Percentiles rank a stretch among this genome's conserved stretches.
phyloP scores from a whole-genome alignment of 2,797 vertebrate genomes.

The Muscicapa striata region DNA sequence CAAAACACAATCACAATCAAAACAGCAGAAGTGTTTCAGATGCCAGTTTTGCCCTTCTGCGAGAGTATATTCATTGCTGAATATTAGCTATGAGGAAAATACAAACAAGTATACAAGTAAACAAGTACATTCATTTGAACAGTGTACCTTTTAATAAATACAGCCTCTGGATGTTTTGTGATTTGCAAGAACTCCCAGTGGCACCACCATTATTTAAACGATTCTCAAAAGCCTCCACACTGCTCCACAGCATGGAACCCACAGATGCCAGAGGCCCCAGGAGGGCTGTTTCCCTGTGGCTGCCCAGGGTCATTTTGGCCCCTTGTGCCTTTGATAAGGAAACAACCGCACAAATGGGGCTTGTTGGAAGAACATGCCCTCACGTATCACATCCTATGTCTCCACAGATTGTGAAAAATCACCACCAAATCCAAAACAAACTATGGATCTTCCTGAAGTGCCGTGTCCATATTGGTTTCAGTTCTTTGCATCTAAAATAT shows the following conservation, averaged over 20 bases:
- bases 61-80: slow-evolving; percentile 97
- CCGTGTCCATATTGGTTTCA: neutral
- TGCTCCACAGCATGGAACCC: neutral
- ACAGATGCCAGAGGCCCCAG: neutral
- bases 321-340: neutral
- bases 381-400: accelerated
- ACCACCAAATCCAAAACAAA: neutral
- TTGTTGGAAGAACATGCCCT: neutral
- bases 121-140: neutral
- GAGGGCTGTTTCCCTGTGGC: accelerated
- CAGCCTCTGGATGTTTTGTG: neutral
- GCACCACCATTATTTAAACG: neutral
- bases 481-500: neutral
- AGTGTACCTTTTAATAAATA: neutral
- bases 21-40: slow-evolving; percentile 99
- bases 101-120: neutral
- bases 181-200: neutral
- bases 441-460: neutral
- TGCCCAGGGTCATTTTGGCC: neutral
- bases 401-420: accelerated
- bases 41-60: slow-evolving; percentile 97
- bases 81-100: slow-evolving; percentile 86
- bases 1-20: slow-evolving; percentile 94
- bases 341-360: neutral
- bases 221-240: neutral